phyloP scores from a whole-genome alignment of 2,888 invertebrate species.

The Desoria tigrina region DNA sequence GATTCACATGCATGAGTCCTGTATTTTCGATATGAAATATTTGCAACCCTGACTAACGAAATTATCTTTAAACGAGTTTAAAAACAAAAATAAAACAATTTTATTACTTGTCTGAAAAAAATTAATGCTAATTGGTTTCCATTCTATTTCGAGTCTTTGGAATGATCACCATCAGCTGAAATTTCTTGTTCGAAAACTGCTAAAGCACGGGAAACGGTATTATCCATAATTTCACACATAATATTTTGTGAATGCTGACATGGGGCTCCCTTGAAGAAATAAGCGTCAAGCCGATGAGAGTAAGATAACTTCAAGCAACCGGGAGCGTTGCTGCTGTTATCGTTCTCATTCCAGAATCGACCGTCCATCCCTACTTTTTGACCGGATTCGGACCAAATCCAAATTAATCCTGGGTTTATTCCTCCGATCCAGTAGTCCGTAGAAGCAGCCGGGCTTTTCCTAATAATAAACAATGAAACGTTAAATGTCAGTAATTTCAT shows the following conservation, averaged over 20 bases:
- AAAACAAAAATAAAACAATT: too few species aligned
- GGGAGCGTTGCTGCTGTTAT: conserved; percentile 46
- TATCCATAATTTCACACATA: conserved; percentile 50
- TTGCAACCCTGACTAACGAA: too few species aligned
- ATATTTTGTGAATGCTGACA: conserved; percentile 50
- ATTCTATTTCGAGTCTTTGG: too few species aligned
- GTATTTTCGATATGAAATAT: too few species aligned
- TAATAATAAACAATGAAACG: conserved; percentile 2
- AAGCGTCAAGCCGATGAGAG: conserved; percentile 43
- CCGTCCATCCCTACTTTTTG: conserved; percentile 50
- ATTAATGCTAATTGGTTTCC: too few species aligned
- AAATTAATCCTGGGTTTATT: conserved; percentile 51
- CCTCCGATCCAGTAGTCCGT: conserved; percentile 53
- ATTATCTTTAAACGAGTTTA: too few species aligned
- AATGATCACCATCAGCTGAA: too few species aligned
- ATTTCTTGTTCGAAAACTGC: conserved; percentile 43
- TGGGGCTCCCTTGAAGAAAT: conserved; percentile 47
- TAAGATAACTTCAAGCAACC: conserved; percentile 51
- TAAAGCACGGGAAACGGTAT: conserved; percentile 49
- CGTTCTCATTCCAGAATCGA: conserved; percentile 52
- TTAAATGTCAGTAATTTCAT: background rate
- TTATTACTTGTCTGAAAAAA: too few species aligned
- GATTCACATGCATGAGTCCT: too few species aligned
- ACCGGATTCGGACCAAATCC: conserved; percentile 53
- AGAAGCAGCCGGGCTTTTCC: conserved; percentile 34